These are phyloP conservation scores for Dryomyza anilis DNA, from an alignment of 2,888 invertebrate species.

Conservation along the genomic window DNA sequence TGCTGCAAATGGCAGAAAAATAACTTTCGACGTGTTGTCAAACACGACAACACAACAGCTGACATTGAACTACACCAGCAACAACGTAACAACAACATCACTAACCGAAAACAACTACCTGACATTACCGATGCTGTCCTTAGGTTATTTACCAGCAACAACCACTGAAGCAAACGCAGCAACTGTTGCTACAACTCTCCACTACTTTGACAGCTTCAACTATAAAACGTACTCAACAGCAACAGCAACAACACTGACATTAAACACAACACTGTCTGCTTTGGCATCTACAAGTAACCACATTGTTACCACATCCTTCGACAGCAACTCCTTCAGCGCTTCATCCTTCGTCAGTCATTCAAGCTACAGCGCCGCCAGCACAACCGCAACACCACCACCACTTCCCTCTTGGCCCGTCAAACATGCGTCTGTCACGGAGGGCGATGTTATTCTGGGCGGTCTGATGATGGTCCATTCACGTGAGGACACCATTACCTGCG, in stretches of 20 bases:
- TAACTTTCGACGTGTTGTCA: background rate
- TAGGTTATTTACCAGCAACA: constrained; percentile 9
- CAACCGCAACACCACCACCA: background rate
- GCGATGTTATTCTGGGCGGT: constrained; percentile 86
- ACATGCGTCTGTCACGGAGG: constrained; percentile 84
- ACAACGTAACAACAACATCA: background rate
- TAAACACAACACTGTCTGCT: too few species aligned
- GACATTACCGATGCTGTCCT: background rate
- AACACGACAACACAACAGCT: constrained; percentile 15
- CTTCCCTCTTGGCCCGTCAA: constrained; percentile 76
- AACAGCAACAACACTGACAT: too few species aligned
- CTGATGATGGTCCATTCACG: constrained; percentile 95
- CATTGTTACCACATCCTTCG: too few species aligned
- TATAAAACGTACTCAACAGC: background rate
- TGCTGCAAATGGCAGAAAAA: background rate
- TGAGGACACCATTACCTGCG: constrained; percentile 85
- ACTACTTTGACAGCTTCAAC: background rate
- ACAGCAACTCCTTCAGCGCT: background rate
- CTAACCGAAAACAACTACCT: background rate
- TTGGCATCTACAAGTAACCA: too few species aligned
- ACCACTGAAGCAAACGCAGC: too few species aligned
- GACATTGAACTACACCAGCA: background rate
- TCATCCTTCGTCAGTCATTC: background rate
- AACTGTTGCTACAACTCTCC: background rate
- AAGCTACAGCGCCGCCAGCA: background rate